Evolutionary conservation across 2,888 invertebrate genomes (phyloP), one percentile per base, ranked within the genome.

Genomic region (Pseudolycoriella hygida): DNA sequence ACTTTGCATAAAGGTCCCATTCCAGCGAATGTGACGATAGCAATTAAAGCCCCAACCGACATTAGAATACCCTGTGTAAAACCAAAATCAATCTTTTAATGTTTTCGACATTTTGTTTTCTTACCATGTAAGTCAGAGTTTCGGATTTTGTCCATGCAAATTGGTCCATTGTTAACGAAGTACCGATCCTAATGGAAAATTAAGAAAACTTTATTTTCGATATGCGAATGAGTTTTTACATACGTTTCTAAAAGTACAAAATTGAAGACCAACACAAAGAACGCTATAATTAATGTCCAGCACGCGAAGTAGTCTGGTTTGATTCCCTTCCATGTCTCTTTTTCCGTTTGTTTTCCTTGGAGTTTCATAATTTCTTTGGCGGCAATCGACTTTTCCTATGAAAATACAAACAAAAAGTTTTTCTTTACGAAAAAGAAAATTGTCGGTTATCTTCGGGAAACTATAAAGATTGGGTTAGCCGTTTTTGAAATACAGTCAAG

Each of bases 111-210:
- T 6, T 4, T 6, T 4, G 25, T 25, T 25, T 8, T 25, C 25
- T 6, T 25, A 25, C 88, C 77, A 88, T 82, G 60, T 86, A 80
- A 62, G 76, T 74, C 32, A 88, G 66, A 11, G 88, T 79, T 58
- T 82, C 74, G 43, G 69, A 64, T 66, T 85, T 80, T 48, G 75
- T 73, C 87, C 87, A 88, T 25, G 79, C 88, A 64, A 88, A 87
- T 67, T 87, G 86, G 60, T 89, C 87, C 82, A 86, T 87, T 25
- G 84, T 85, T 45, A 89, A 69, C 3, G 86, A 76, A 10, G 87
- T 85, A 17, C 81, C 87, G 51, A 87, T 69, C 42, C 76, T 76
- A 53, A 32, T 54, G 34, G n/a, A 12, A 4, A 12, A 34, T 12
- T 8, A 34, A 34, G n/a, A 3, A 31, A 31, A 39, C 3, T 10